Conservation (phyloP, 2,888 invertebrate genomes). For the Drosophila greeni region DNA sequence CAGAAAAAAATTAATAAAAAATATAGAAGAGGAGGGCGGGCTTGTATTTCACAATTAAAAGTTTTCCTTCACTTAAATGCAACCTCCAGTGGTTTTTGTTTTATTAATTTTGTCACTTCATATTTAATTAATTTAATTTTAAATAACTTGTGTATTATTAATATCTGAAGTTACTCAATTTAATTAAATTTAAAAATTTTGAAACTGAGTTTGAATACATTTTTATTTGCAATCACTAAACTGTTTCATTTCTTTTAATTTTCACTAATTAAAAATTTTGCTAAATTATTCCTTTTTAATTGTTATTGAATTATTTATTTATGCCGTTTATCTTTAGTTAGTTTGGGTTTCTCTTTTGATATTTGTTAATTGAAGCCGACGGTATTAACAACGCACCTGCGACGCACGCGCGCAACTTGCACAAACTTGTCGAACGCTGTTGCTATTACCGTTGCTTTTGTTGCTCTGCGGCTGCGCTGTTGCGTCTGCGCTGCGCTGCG, state of each 20-base stretch:
- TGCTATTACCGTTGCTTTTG: conserved; percentile 20
- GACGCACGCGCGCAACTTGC: conserved; percentile 32
- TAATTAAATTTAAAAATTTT: not conserved
- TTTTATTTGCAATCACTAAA: no score
- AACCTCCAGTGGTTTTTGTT: not conserved
- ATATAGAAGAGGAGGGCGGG: not conserved
- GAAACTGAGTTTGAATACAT: not conserved
- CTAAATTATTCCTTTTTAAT: not conserved
- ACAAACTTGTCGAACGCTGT: conserved; percentile 23
- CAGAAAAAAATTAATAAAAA: conserved; percentile 1
- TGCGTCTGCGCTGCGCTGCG: conserved; percentile 31
- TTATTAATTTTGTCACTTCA: not conserved
- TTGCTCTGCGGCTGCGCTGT: conserved; percentile 15
- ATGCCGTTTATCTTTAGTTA: not conserved
- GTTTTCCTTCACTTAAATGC: not conserved
- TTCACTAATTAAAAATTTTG: no score
- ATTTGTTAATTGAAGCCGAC: not conserved
- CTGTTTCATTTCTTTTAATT: no score
- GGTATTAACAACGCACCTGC: conserved; percentile 30
- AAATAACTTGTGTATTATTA: not conserved
- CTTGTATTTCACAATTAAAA: conserved; percentile 3
- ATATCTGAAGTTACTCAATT: not conserved
- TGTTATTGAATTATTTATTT: not conserved
- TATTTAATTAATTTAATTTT: not conserved
- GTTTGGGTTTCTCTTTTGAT: not conserved